Conservation (phyloP, 92 coral and sea anemone genomes). For the Pocillopora grandis region DNA sequence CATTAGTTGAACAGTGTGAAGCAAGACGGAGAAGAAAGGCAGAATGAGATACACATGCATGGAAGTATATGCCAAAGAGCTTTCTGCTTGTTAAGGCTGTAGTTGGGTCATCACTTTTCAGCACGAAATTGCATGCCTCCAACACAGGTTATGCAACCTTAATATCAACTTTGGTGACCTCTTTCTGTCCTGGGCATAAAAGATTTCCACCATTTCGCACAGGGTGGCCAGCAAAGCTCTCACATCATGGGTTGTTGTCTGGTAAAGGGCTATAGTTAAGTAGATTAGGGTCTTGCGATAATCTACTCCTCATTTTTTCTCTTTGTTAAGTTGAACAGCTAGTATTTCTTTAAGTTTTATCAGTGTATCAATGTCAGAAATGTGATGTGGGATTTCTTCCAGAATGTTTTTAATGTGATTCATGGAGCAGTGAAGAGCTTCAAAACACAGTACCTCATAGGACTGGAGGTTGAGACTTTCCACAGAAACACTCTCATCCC, state of each 20-base stretch:
- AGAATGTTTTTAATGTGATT: conserved; percentile 52
- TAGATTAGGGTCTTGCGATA: conserved; percentile 54
- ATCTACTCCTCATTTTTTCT: conserved; percentile 45
- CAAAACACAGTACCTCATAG: conserved; percentile 59
- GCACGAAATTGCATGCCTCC: conserved; percentile 66
- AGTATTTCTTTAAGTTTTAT: conserved; percentile 44
- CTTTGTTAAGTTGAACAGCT: conserved; percentile 33
- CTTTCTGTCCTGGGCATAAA: too few species aligned
- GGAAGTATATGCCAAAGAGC: conserved; percentile 67
- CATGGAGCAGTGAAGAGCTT: conserved; percentile 53
- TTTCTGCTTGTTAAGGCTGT: conserved; percentile 52
- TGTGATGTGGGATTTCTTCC: conserved; percentile 53
- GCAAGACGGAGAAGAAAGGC: conserved; percentile 23
- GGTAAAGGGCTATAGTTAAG: conserved; percentile 44
- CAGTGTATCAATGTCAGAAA: conserved; percentile 49
- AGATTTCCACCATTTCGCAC: too few species aligned
- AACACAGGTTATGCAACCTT: conserved; percentile 56
- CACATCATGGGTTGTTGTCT: too few species aligned
- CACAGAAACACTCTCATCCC: conserved; percentile 19
- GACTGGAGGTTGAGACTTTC: conserved; percentile 35
- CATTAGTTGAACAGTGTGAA: conserved; percentile 56
- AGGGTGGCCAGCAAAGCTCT: too few species aligned
- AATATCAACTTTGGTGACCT: conserved; percentile 17
- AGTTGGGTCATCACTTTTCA: conserved; percentile 44
- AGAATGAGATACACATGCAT: conserved; percentile 29